These are phyloP conservation scores for Pogona vitticeps DNA, from an alignment of 2,113 vertebrate genomes.

Conservation along the genomic window DNA sequence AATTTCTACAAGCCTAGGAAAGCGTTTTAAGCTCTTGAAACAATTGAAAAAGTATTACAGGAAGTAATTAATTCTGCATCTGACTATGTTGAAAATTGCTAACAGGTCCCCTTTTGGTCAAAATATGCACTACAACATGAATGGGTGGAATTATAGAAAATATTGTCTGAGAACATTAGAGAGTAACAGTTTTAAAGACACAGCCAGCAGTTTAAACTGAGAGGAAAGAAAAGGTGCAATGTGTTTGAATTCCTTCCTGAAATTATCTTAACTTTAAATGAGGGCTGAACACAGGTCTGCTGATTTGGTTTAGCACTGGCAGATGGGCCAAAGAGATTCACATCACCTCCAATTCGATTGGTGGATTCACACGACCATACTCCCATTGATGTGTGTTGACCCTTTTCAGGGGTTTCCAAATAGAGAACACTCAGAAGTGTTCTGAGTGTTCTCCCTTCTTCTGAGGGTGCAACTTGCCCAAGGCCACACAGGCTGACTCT, in stretches of 20 bases:
- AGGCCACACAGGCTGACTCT: too few species aligned
- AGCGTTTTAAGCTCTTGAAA: slow-evolving; percentile 26
- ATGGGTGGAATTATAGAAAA: slow-evolving; percentile 30
- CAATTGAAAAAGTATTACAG: slow-evolving; percentile 1
- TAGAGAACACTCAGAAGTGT: too few species aligned
- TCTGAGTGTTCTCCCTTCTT: too few species aligned
- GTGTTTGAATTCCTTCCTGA: slow-evolving; percentile 24
- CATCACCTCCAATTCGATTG: too few species aligned
- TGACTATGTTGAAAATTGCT: slow-evolving; percentile 28
- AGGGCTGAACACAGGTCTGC: too few species aligned
- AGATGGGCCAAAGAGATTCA: too few species aligned
- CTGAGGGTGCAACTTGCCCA: too few species aligned
- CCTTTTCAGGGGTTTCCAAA: too few species aligned
- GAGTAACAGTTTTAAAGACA: slow-evolving; percentile 12
- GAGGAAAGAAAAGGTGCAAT: not conserved
- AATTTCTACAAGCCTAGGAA: not conserved
- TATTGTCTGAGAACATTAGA: not conserved
- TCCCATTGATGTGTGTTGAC: too few species aligned
- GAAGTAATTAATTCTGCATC: slow-evolving; percentile 28
- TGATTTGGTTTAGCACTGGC: too few species aligned
- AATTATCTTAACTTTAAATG: slow-evolving; percentile 18
- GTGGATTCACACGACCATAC: too few species aligned
- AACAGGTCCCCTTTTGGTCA: not conserved
- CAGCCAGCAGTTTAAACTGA: slow-evolving; percentile 25
- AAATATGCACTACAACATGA: not conserved